These are phyloP conservation scores for Neosilurus mollespiculum DNA, from an alignment of 2,797 vertebrate species.

Conservation along the genomic window DNA sequence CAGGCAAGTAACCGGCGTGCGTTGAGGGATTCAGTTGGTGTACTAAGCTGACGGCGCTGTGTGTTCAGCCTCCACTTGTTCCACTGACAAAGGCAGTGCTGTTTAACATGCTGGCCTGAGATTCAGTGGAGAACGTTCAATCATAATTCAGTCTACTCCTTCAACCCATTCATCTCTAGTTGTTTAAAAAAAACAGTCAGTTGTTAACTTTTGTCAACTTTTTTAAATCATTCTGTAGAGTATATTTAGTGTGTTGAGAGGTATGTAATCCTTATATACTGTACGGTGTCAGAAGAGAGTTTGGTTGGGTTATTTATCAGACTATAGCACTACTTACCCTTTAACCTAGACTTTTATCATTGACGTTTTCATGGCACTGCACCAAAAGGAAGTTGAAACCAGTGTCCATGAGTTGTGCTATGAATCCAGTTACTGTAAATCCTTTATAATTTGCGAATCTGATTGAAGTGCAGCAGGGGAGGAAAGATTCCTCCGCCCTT, in stretches of 20 bases:
- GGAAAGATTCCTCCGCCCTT: slow-evolving; percentile 44
- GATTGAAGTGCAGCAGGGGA: slow-evolving; percentile 44
- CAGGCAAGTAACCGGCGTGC: background rate
- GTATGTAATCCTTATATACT: background rate
- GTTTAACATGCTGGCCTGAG: slow-evolving; percentile 71
- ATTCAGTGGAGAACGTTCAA: background rate
- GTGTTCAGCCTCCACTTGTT: slow-evolving; percentile 43
- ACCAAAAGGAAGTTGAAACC: slow-evolving; percentile 33
- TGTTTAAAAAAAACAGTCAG: background rate
- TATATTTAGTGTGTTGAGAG: background rate
- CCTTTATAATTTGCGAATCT: slow-evolving; percentile 25
- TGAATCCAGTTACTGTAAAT: slow-evolving; percentile 42
- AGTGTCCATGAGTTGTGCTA: slow-evolving; percentile 35
- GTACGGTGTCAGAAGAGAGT: background rate
- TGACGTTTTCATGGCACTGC: background rate
- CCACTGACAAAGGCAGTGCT: slow-evolving; percentile 72
- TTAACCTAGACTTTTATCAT: slow-evolving; percentile 10
- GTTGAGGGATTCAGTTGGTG: background rate
- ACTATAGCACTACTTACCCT: slow-evolving; percentile 20
- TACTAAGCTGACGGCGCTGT: slow-evolving; percentile 32
- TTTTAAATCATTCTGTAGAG: background rate
- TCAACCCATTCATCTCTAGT: background rate
- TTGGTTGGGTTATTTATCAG: background rate
- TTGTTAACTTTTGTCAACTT: too few relatives aligned
- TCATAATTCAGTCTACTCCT: slow-evolving; percentile 11